Base-by-base conservation (phyloP, 2,797 vertebrate species). In the Adrianichthys oophorus region DNA sequence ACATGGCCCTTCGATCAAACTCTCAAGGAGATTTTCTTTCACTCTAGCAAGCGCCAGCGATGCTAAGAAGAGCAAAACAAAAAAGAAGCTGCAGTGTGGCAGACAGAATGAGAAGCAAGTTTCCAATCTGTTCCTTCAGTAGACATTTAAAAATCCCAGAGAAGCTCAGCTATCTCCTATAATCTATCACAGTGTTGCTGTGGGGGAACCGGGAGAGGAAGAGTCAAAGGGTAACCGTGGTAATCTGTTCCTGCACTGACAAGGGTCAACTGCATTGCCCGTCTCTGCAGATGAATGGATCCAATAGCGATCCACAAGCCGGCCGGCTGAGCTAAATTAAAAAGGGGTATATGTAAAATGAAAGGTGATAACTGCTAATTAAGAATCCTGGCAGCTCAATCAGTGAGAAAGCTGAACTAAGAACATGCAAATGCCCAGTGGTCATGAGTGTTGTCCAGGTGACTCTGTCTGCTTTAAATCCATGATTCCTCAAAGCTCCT, bases 61-160 rank as follows among this genome's bases (percentile, higher is more conserved):
- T 70, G 76, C 74, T 80, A 80, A 70, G 63, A 61, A 60, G 67
- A 63, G 69, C 59, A 69, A 80, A 78, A 70, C 66, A 72, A 73
- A 64, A 26, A 62, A 77, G 72, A 72, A 58, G 57, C n/a, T 15
- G 59, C 56, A 19, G 67, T 47, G 47, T 45, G 62, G 82, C 76
- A 81, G 78, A 72, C 62, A 64, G 73, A 61, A 44, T n/a, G 52
- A 77, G 61, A 74, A 82, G 72, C 53, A 58, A 60, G 67, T 66
- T 79, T 62, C 68, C 80, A 83, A 85, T 83, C 89, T 86, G 85
- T 65, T 83, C 78, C 68, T 76, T 78, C 68, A 61, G 78, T 82
- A 72, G 81, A 83, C 79, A 83, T 62, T 62, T 80, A 43, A 72
- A 79, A 37, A 76, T 82, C 81, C 78, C 76, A 1, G 72, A 4